Conservation (phyloP, 2,888 invertebrate species). For the Ommatoiulus sabulosus region DNA sequence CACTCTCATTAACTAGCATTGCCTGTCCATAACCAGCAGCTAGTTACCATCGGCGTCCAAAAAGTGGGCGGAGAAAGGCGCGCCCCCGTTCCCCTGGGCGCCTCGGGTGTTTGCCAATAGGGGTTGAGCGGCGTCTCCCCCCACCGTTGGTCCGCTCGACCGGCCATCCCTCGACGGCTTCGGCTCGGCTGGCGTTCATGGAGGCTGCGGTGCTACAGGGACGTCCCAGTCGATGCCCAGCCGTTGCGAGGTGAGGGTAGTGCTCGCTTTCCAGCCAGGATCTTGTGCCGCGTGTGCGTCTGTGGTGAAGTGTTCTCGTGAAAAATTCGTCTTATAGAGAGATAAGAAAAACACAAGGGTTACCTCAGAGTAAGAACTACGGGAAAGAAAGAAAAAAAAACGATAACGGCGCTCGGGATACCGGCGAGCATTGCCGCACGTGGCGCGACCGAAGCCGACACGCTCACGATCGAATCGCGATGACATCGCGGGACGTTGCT, state of each 20-base stretch:
- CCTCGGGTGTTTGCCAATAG: neutral
- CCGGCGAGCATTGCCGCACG: neutral
- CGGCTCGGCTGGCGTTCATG: slow-evolving; percentile 9
- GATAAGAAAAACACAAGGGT: neutral
- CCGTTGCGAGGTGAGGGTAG: slow-evolving; percentile 3
- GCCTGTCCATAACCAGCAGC: neutral
- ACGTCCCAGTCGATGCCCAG: slow-evolving; percentile 22
- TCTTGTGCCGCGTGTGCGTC: slow-evolving; percentile 20
- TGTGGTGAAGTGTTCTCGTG: slow-evolving; percentile 24
- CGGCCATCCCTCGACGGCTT: slow-evolving; percentile 6
- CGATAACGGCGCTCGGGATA: neutral
- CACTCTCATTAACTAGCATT: neutral
- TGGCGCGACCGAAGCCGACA: neutral
- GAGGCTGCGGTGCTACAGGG: neutral
- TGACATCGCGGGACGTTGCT: neutral
- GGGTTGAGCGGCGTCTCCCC: slow-evolving; percentile 16
- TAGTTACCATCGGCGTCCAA: neutral
- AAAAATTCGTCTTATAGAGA: too few species aligned
- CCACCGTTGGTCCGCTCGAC: neutral
- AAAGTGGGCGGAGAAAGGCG: slow-evolving; percentile 12
- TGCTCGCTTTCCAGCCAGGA: neutral
- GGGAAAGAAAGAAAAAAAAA: neutral
- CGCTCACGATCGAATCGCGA: neutral
- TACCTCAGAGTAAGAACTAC: neutral
- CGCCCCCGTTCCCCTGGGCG: neutral